Evolutionary conservation across 2,113 vertebrate genomes (phyloP).

Genomic region (Tetrax tetrax): DNA sequence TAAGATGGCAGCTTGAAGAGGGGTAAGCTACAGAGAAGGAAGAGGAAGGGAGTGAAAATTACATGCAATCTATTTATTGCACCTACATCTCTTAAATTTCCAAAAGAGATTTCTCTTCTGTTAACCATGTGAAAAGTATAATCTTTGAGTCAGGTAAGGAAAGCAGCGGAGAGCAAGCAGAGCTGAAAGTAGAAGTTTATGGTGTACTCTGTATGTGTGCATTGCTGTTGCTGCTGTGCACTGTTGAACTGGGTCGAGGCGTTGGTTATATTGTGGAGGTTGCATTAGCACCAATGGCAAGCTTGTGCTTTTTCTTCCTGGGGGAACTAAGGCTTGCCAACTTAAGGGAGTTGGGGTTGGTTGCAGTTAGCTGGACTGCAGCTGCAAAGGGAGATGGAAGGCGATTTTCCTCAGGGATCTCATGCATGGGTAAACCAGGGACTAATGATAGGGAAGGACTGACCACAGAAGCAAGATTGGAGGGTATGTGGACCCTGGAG

Average conservation of each 20-base stretch:
- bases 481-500: background rate
- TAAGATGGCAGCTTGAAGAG: background rate
- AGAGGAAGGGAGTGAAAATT: background rate
- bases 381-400: background rate
- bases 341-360: background rate
- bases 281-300: background rate
- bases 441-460: background rate
- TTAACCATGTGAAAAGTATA: background rate
- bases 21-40: background rate
- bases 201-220: fast-evolving
- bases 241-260: background rate
- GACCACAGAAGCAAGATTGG: background rate
- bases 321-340: background rate
- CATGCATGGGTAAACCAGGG: fast-evolving
- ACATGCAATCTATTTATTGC: background rate
- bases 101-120: background rate
- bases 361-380: background rate
- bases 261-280: background rate
- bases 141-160: background rate
- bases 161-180: background rate
- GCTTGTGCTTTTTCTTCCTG: background rate
- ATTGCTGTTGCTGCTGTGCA: background rate
- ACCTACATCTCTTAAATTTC: background rate
- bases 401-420: background rate
- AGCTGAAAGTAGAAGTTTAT: background rate